Percentiles rank a stretch among this genome's conserved stretches.
phyloP scores from a whole-genome alignment of 2,113 vertebrate genomes.

The Suncus etruscus region DNA sequence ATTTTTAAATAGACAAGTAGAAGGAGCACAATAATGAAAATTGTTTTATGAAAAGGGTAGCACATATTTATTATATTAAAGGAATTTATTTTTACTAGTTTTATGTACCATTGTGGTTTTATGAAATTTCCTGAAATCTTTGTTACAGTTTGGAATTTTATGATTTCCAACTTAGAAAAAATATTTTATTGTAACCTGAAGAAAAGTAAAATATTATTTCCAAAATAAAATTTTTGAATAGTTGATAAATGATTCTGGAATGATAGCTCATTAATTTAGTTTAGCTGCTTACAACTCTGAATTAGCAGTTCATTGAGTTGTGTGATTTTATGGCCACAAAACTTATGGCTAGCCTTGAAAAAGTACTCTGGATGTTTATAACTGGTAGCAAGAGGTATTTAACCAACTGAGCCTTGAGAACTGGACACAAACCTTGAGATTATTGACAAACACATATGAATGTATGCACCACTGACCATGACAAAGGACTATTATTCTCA shows the following conservation, averaged over 20 bases:
- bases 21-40: constrained; percentile 53
- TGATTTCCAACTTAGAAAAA: not conserved
- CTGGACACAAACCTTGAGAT: not conserved
- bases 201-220: not conserved
- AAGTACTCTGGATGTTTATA: not conserved
- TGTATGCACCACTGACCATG: not conserved
- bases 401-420: not conserved
- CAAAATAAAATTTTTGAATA: not conserved
- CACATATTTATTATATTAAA: not conserved
- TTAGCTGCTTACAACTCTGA: not conserved
- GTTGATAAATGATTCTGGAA: not conserved
- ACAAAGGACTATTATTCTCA: not conserved
- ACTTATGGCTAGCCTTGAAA: not conserved
- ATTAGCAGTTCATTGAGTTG: not conserved
- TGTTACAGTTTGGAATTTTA: constrained; percentile 4
- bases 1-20: constrained; percentile 62
- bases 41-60: constrained; percentile 68
- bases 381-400: not conserved
- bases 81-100: not conserved
- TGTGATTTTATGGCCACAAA: not conserved
- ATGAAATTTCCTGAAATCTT: constrained; percentile 32
- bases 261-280: not conserved
- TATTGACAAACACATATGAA: not conserved
- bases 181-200: not conserved
- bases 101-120: not conserved